Base-by-base conservation (phyloP, 2,888 invertebrate species). In the Agrochola lota region DNA sequence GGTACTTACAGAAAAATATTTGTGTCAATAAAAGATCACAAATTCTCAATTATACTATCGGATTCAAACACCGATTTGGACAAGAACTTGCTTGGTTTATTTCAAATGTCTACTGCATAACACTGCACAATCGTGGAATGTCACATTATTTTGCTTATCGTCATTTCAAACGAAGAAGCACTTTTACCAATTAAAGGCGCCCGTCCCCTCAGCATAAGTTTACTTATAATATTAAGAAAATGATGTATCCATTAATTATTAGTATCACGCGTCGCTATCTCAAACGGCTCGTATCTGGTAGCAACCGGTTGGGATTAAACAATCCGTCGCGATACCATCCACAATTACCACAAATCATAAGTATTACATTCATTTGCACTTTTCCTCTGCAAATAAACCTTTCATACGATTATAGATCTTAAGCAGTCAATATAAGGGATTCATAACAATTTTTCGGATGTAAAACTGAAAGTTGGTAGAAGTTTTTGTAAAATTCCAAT, bases 241-340 rank as follows among this genome's bases (percentile, higher is more conserved):
- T 40, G 35, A 35, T 55, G n/a, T 30, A n/a, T 26, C 35, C 30
- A 59, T 35, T 60, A 40, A 69, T 74, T 15, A 64, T 46, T 55
- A 46, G 68, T 75, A 69, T 60, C 26, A 20, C 49, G 72, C 68
- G 70, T 43, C 49, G 63, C 35, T 81, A 85, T 76, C 81, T 23
- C 57, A 8, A 17, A 0, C 64, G 11, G 43, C 52, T 30, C 8
- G n/a, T 71, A 64, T 55, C 83, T 63, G 74, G 80, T 55, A 43
- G 46, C 67, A 59, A 84, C 82, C 71, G 63, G 82, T 64, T 64
- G n/a, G 62, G 46, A 84, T 71, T 80, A 71, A 40, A 73, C 70
- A 70, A 79, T 55, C 15, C 59, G 26, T 55, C 64, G 64, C 49
- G 74, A 83, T 81, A 72, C 60, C 62, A 57, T 55, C 69, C 64